Conservation (phyloP, 1,140 invertebrate species). For the Drusus annulatus region DNA sequence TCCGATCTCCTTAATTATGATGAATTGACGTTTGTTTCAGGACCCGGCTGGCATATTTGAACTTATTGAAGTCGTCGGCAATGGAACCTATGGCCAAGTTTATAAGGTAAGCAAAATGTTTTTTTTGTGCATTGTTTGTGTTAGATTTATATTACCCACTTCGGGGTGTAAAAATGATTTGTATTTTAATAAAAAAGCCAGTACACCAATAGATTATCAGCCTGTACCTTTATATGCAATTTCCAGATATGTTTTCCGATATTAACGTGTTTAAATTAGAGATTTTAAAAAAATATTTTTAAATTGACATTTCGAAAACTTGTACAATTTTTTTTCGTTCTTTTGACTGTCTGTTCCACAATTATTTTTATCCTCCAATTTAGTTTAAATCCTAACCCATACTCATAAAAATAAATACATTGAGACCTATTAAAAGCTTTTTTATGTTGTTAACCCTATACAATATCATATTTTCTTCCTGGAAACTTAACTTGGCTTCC, state of each 20-base stretch:
- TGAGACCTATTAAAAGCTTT: background rate
- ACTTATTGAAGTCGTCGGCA: conserved; percentile 99
- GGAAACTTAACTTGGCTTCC: conserved; percentile 6
- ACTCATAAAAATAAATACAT: no score
- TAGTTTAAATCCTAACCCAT: no score
- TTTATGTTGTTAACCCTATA: background rate
- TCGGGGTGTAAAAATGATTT: conserved; percentile 8
- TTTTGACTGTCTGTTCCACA: background rate
- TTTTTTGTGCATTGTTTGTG: conserved; percentile 35
- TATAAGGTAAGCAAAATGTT: conserved; percentile 88
- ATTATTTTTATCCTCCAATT: no score
- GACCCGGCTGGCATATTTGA: conserved; percentile 99
- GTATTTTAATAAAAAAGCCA: conserved; percentile 5
- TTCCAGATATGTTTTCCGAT: background rate
- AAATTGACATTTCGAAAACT: conserved; percentile 12
- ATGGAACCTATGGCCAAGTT: conserved; percentile 99
- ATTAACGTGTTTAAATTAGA: background rate
- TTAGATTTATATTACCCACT: conserved; percentile 32
- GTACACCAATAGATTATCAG: background rate
- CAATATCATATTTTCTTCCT: background rate
- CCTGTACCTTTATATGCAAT: background rate
- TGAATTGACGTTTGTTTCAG: conserved; percentile 72
- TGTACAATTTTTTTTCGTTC: conserved; percentile 2
- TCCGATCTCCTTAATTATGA: conserved; percentile 35
- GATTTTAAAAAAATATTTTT: background rate